phyloP scores from a whole-genome alignment of 1,140 invertebrate species.

The Zaprionus inermis region DNA sequence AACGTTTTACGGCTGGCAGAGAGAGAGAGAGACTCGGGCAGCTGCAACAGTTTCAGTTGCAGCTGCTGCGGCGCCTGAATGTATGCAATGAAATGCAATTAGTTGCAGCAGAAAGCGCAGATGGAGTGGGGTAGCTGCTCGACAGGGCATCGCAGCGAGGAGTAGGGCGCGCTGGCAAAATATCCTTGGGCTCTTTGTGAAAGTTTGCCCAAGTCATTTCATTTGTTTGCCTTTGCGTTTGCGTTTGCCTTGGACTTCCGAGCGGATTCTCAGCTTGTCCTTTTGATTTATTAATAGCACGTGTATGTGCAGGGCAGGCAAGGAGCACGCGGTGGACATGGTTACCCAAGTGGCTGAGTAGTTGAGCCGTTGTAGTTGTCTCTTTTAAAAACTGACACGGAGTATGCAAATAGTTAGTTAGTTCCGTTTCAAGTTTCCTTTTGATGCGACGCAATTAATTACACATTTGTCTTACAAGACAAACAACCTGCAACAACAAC shows the following conservation, averaged over 20 bases:
- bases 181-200: constrained; percentile 39
- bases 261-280: constrained; percentile 50
- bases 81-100: constrained; percentile 82
- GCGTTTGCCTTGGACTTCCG: constrained; percentile 57
- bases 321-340: not conserved
- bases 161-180: not conserved
- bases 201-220: constrained; percentile 68
- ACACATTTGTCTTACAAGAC: constrained; percentile 84
- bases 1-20: constrained; percentile 70
- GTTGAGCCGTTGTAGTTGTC: not conserved
- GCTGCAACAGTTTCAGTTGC: not conserved
- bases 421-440: constrained; percentile 71
- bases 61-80: constrained; percentile 54
- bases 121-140: not conserved
- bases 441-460: constrained; percentile 83
- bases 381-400: constrained; percentile 65
- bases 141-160: not conserved
- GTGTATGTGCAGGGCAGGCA: constrained; percentile 34
- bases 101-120: constrained; percentile 55
- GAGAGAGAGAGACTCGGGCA: constrained; percentile 7
- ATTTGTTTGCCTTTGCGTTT: constrained; percentile 65
- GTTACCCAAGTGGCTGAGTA: not conserved
- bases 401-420: constrained; percentile 77
- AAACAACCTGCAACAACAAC: constrained; percentile 64
- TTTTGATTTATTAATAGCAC: constrained; percentile 82